These are phyloP conservation scores for Lethenteron reissneri DNA, from an alignment of 2,113 vertebrate species.

Conservation along the genomic window DNA sequence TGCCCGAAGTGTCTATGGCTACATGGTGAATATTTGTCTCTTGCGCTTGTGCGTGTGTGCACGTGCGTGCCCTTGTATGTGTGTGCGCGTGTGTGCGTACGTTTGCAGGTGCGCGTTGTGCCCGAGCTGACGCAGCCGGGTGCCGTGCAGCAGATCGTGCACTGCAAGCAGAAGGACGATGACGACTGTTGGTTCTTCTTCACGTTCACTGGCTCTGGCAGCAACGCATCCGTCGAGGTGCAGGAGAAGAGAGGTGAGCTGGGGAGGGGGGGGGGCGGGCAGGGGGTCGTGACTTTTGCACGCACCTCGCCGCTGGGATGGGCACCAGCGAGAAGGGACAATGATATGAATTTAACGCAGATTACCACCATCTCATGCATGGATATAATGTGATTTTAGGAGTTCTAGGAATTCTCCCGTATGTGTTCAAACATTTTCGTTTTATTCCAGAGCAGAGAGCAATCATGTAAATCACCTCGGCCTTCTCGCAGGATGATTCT, in stretches of 20 bases:
- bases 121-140: too few relatives aligned
- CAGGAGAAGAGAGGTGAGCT: background rate
- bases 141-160: too few relatives aligned
- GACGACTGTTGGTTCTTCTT: slow-evolving; percentile 98
- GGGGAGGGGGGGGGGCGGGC: background rate
- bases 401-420: background rate
- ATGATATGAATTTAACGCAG: background rate
- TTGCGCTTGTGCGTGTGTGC: too few relatives aligned
- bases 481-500: too few relatives aligned
- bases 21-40: too few relatives aligned
- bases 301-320: background rate
- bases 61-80: too few relatives aligned
- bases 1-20: too few relatives aligned
- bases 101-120: too few relatives aligned
- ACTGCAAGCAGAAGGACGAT: slow-evolving; percentile 81
- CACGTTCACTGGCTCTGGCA: slow-evolving; percentile 32
- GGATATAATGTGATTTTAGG: background rate
- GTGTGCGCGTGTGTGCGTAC: too few relatives aligned
- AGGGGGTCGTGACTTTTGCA: background rate
- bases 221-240: background rate
- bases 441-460: too few relatives aligned
- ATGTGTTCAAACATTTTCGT: background rate
- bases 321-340: background rate
- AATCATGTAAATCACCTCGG: too few relatives aligned
- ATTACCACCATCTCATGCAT: background rate